A percentile compares a stretch with the other conserved stretches of the same genome.
Evolutionary conservation across 1,140 invertebrate species (phyloP).

Genomic region (Laodelphax striatellus): DNA sequence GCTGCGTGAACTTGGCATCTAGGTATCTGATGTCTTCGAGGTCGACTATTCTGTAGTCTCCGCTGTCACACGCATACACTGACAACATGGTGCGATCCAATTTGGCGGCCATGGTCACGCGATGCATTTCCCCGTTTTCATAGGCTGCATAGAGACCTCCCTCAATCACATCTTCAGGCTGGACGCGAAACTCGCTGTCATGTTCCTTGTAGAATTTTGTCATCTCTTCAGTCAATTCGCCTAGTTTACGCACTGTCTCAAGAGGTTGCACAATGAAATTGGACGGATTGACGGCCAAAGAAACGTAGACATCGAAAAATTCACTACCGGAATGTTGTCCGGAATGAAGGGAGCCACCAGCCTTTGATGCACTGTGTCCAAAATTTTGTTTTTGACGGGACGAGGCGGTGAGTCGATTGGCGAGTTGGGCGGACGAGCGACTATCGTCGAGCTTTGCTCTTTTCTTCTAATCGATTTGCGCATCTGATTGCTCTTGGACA

Average conservation of each 20-base stretch:
- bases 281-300: neutral
- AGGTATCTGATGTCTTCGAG: neutral
- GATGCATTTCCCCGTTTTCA: neutral
- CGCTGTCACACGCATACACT: neutral
- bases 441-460: too few species aligned
- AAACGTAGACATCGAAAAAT: neutral
- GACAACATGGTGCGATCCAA: too few species aligned
- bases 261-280: neutral
- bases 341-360: neutral
- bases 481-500: too few species aligned
- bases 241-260: too few species aligned
- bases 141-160: neutral
- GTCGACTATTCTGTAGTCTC: neutral
- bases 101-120: neutral
- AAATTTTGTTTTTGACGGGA: neutral
- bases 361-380: neutral
- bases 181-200: neutral
- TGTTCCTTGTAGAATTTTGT: too few species aligned
- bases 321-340: neutral
- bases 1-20: neutral
- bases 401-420: too few species aligned
- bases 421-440: too few species aligned
- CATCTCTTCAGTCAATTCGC: too few species aligned
- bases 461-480: too few species aligned
- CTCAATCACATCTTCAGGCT: neutral